A percentile compares a stretch with the other conserved stretches of the same genome.
Evolutionary conservation across 2,113 vertebrate genomes (phyloP).

Genomic region (Ailuropoda melanoleuca): DNA sequence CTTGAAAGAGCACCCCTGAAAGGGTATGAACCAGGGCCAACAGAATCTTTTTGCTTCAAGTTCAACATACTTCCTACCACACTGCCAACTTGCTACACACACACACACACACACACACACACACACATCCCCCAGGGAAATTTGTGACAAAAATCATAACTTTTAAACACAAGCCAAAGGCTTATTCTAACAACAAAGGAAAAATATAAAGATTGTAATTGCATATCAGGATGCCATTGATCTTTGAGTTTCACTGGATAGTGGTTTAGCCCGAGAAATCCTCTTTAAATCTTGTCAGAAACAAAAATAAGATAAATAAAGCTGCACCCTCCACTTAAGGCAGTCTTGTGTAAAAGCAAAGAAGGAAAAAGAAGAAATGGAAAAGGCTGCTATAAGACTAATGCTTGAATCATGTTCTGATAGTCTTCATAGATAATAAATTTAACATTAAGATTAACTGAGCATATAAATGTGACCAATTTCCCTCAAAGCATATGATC

Average conservation of each 20-base stretch:
- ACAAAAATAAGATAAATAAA: neutral
- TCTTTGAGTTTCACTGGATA: neutral
- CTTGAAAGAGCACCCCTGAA: neutral
- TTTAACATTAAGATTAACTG: neutral
- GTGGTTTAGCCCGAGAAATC: neutral
- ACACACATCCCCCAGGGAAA: neutral
- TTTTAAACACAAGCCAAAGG: neutral
- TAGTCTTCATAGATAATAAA: neutral
- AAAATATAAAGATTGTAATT: neutral
- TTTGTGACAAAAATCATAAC: neutral
- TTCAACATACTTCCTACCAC: neutral
- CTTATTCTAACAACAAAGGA: neutral
- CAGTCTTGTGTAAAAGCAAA: neutral
- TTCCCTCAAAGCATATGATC: neutral
- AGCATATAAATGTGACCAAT: neutral
- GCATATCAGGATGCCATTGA: neutral
- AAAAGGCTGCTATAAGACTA: neutral
- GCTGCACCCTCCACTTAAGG: neutral
- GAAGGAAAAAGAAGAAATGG: neutral
- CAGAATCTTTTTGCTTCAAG: neutral
- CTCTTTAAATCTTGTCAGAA: neutral
- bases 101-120: neutral
- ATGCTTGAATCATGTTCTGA: neutral
- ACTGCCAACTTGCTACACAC: neutral
- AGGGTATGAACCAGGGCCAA: neutral